Base-by-base conservation (phyloP, 2,888 invertebrate genomes). In the Dicycla oo region DNA sequence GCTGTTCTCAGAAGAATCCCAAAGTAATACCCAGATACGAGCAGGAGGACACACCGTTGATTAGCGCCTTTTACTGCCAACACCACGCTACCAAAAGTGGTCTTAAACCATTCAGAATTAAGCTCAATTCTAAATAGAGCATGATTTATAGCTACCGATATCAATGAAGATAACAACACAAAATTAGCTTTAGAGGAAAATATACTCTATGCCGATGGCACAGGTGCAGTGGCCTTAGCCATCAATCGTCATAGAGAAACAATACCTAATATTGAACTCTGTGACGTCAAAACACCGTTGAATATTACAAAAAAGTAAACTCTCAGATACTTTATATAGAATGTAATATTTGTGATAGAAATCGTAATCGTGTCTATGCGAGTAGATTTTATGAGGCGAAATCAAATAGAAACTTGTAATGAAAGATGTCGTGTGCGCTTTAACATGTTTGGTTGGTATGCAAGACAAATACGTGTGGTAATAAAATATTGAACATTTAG, bases 381-480 rank as follows among this genome's bases (percentile, higher is more conserved):
- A 95, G 93, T 91, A 88, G 86, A 90, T 93, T 95, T 94, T 95
- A 95, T 94, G 95, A 94, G 91, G 89, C 92, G 91, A 94, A 95
- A 95, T 94, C 95, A 95, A 96, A 95, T 96, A 95, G 96, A 96
- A 95, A 95, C 95, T 93, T 94, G 95, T 93, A 95, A 95, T 95
- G 94, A 94, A 94, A 94, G 94, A 95, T 94, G 94, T 94, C 93
- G 90, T 93, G 88, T 91, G 89, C 92, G 89, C 89, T 90, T 43
- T 87, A 89, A 91, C 92, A 90, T 93, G 95, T 94, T 93, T 93
- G 91, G 92, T 93, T 91, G 92, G 92, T 92, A 93, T 93, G 90
- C 92, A 91, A 92, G 91, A 91, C 93, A 94, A 95, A 95, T 92
- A 86, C 86, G 89, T 87, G 81, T 87, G 90, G 94, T 92, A 93